Evolutionary conservation across 35 echinoderm and acorn worm genomes (phyloP), one percentile per base, ranked within the genome.

Genomic region (Heliocidaris tuberculata): DNA sequence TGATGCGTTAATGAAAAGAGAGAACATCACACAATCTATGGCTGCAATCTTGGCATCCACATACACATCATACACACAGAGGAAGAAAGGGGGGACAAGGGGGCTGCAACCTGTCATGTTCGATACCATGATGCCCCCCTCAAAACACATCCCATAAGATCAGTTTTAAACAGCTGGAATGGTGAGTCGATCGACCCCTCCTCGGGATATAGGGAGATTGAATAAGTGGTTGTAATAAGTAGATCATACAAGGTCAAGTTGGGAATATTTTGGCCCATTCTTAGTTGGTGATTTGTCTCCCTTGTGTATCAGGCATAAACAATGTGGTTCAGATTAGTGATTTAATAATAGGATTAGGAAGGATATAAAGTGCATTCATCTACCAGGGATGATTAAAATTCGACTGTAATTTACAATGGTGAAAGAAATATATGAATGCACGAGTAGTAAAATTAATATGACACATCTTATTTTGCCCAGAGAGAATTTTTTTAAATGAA

Each of bases 61-160:
- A 89, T 31, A 48, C 87, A 48, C 5, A 48, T 89, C 87, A 89
- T 32, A 12, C 15, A 47, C 29, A 89, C 8, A 89, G 24, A 32
- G 87, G 87, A 89, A 89, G 6, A 32, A 1, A 89, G 9, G 87
- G 87, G 87, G 87, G 87, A 89, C 87, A 89, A 13, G 87, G 47
- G 87, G 87, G 87, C 87, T 32, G 87, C 31, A 21, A 47, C 32
- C 0, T 89, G 87, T 89, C 87, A 89, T 89, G 87, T 89, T 89
- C 31, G 32, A 89, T 89, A 47, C 47, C 29, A 32, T 13, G 47
- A 89, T 89, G 87, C 19, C 65, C 65, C 65, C 65, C 65, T 78
- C 65, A 78, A 78, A 60, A 78, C 60, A n/a, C 65, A 70, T 70
- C 17, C 60, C 60, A 21, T 70, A 70, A 17, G 65, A 78, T 78